A percentile compares a stretch with the other conserved stretches of the same genome.
Conservation (phyloP, 2,888 invertebrate species). For the Itoplectis maculator region DNA sequence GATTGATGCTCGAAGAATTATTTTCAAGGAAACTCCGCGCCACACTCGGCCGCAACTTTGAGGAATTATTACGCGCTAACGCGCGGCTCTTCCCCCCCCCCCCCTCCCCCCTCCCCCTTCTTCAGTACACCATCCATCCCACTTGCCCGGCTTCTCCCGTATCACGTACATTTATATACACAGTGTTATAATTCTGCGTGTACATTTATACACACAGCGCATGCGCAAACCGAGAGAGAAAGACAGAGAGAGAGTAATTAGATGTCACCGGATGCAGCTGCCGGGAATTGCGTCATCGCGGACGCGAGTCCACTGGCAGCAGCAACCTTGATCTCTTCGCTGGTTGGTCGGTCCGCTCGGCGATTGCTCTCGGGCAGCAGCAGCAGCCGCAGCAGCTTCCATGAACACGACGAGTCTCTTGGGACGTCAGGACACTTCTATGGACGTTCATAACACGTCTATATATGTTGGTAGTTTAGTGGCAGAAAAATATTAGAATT, state of each 20-base stretch:
- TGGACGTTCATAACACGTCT: neutral
- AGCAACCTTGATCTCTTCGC: constrained; percentile 83
- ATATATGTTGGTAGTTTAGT: too few species aligned
- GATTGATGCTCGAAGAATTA: constrained; percentile 59
- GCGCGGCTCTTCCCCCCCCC: constrained; percentile 2
- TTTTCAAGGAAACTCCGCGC: constrained; percentile 59
- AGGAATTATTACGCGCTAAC: constrained; percentile 32
- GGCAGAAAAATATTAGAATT: too few species aligned
- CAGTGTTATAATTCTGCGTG: too few species aligned
- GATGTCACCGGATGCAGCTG: constrained; percentile 83
- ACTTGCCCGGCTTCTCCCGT: too few species aligned
- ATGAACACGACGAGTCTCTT: too few species aligned
- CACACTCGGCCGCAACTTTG: constrained; percentile 45
- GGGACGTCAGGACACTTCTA: too few species aligned
- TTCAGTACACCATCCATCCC: too few species aligned
- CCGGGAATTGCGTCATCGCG: constrained; percentile 81
- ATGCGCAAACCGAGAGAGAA: too few species aligned
- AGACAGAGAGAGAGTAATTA: constrained; percentile 80
- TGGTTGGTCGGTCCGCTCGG: too few species aligned
- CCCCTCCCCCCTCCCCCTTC: too few species aligned
- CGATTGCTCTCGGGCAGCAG: constrained; percentile 36
- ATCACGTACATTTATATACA: too few species aligned
- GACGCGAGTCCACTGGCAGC: constrained; percentile 76
- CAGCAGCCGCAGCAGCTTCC: constrained; percentile 3
- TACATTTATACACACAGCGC: constrained; percentile 5